These are phyloP conservation scores for Magallana ariakensis DNA, from an alignment of 1,140 invertebrate genomes.

Conservation along the genomic window DNA sequence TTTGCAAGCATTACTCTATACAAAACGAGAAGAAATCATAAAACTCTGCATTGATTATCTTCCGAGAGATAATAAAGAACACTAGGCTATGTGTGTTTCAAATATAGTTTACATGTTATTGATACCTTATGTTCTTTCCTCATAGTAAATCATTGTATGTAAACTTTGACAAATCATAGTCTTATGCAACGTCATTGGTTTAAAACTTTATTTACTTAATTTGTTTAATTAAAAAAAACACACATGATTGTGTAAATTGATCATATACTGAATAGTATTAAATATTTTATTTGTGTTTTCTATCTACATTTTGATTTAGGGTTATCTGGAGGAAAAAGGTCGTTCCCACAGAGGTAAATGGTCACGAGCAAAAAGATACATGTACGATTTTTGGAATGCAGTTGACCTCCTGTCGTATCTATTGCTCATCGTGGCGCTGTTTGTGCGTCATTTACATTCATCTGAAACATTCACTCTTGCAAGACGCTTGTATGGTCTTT, in stretches of 20 bases:
- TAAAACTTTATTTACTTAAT: too few relatives aligned
- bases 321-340: neutral
- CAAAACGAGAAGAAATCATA: too few relatives aligned
- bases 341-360: neutral
- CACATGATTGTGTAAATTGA: neutral
- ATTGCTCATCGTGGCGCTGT: neutral
- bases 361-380: neutral
- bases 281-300: neutral
- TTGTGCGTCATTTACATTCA: neutral
- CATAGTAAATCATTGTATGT: too few relatives aligned
- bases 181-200: too few relatives aligned
- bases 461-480: neutral
- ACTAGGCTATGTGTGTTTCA: too few relatives aligned
- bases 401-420: constrained; percentile 10
- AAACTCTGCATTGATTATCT: too few relatives aligned
- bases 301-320: neutral
- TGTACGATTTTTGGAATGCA: constrained; percentile 27
- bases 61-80: too few relatives aligned
- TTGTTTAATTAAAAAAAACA: too few relatives aligned
- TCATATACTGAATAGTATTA: neutral
- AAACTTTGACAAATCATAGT: too few relatives aligned
- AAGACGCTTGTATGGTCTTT: neutral
- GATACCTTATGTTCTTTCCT: too few relatives aligned
- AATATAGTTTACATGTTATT: too few relatives aligned
- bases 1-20: too few relatives aligned